phyloP scores from a whole-genome alignment of 2,113 vertebrate species.

The Sander lucioperca region DNA sequence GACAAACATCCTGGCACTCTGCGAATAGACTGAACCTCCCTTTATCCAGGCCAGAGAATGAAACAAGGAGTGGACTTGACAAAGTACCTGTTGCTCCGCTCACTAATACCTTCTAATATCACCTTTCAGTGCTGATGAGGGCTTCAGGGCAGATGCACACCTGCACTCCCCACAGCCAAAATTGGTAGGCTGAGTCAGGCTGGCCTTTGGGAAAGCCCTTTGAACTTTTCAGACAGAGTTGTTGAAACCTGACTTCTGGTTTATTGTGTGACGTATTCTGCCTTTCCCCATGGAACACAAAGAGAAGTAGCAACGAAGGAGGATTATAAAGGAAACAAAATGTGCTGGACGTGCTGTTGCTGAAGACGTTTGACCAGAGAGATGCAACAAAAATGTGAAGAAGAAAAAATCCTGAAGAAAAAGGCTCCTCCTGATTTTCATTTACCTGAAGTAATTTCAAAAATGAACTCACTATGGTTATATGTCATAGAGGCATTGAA shows the following conservation, averaged over 20 bases:
- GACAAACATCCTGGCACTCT: conserved; percentile 32
- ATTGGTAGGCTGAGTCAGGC: conserved; percentile 62
- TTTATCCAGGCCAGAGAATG: conserved; percentile 33
- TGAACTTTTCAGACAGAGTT: conserved; percentile 56
- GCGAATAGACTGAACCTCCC: conserved; percentile 7
- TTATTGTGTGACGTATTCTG: conserved; percentile 26
- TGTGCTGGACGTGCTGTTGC: neutral
- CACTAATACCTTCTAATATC: conserved; percentile 75
- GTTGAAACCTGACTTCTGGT: conserved; percentile 38
- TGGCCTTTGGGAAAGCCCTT: conserved; percentile 53
- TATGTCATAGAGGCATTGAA: conserved; percentile 25
- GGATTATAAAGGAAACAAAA: neutral
- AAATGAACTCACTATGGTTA: conserved; percentile 21
- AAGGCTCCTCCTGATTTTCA: conserved; percentile 4
- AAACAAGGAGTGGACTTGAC: conserved; percentile 60
- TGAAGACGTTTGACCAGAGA: neutral
- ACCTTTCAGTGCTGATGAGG: conserved; percentile 72
- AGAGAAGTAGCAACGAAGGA: neutral
- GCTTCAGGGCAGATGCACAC: conserved; percentile 72
- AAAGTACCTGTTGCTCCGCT: conserved; percentile 69
- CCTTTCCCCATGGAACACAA: conserved; percentile 8
- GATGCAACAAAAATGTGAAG: neutral
- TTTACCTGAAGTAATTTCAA: conserved; percentile 13
- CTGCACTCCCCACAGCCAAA: conserved; percentile 70
- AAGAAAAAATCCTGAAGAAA: neutral